Percentiles rank a stretch among this genome's conserved stretches.
Evolutionary conservation across 2,888 invertebrate species (phyloP).

Genomic region (Zelleria hepariella): DNA sequence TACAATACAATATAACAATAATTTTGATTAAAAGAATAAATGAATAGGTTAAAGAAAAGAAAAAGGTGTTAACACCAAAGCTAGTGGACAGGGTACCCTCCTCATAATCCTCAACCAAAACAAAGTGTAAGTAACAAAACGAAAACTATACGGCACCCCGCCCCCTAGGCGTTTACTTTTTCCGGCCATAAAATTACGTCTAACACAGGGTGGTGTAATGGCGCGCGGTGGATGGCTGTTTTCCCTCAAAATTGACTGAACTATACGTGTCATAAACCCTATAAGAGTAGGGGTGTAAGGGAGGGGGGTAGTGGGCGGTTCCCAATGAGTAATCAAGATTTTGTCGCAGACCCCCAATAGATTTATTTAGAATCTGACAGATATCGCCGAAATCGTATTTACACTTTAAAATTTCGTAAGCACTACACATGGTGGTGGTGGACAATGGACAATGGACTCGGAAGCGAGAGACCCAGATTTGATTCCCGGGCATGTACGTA

Average conservation of each 20-base stretch:
- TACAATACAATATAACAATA: too few relatives aligned
- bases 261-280: slow-evolving; percentile 1
- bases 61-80: too few relatives aligned
- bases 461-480: too few relatives aligned
- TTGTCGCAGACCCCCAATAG: neutral
- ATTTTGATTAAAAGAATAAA: too few relatives aligned
- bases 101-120: too few relatives aligned
- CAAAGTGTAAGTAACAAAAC: neutral
- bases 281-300: neutral
- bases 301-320: neutral
- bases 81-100: too few relatives aligned
- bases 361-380: neutral
- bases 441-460: too few relatives aligned
- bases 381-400: neutral
- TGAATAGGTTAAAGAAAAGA: too few relatives aligned
- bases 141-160: neutral
- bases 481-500: too few relatives aligned
- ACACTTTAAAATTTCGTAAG: neutral
- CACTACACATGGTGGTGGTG: too few relatives aligned
- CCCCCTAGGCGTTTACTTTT: neutral
- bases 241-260: slow-evolving; percentile 3
- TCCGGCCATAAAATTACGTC: neutral
- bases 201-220: neutral
- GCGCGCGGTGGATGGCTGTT: neutral
- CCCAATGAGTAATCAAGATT: neutral